These are phyloP conservation scores for Axea sp. DNA, from an alignment of 2,888 invertebrate species.

Conservation along the genomic window DNA sequence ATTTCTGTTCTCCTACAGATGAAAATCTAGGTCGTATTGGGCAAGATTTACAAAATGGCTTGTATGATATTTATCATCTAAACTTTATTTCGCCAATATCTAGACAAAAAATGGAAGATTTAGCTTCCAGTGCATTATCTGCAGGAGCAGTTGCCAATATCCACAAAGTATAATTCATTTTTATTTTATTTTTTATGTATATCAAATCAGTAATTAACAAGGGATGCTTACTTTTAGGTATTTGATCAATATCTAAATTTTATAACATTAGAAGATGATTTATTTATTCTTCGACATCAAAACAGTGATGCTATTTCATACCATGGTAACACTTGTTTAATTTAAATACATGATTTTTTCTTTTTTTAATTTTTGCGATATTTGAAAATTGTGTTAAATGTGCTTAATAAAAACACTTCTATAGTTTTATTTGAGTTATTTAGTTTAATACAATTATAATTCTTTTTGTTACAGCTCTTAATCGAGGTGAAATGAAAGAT, in stretches of 20 bases:
- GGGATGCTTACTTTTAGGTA: too few species aligned
- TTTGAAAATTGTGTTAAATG: too few species aligned
- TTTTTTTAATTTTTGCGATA: too few species aligned
- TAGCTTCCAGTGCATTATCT: constrained; percentile 95
- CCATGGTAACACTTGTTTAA: constrained; percentile 84
- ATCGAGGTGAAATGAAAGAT: constrained; percentile 95
- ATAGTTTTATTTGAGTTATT: too few species aligned
- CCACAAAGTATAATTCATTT: constrained; percentile 85
- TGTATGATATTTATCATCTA: constrained; percentile 96
- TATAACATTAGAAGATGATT: constrained; percentile 97
- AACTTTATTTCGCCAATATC: constrained; percentile 98
- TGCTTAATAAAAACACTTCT: too few species aligned
- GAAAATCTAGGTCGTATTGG: constrained; percentile 97
- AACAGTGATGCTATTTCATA: constrained; percentile 95
- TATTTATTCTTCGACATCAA: constrained; percentile 96
- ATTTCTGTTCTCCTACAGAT: constrained; percentile 97
- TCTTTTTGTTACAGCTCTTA: constrained; percentile 85
- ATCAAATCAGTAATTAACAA: too few species aligned
- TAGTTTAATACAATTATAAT: too few species aligned
- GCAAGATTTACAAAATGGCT: constrained; percentile 91
- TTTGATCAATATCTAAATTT: constrained; percentile 99
- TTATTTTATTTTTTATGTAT: constrained; percentile 1
- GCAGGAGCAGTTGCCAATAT: constrained; percentile 94
- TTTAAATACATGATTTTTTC: neutral
- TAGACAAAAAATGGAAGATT: constrained; percentile 94